Percentiles rank a stretch among this genome's conserved stretches.
phyloP scores from a whole-genome alignment of 2,888 invertebrate genomes.

The Catocala nupta region DNA sequence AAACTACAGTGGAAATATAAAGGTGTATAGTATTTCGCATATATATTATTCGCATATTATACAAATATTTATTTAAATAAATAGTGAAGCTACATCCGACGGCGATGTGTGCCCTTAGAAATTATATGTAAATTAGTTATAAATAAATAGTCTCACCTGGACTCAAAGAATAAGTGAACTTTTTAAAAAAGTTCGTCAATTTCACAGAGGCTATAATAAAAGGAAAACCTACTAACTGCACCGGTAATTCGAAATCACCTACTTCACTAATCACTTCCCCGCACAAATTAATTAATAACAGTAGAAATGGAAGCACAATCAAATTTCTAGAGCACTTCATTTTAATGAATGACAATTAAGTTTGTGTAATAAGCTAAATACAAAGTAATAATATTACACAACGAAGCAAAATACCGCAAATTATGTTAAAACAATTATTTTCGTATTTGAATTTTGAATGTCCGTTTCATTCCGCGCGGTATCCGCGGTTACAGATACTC shows the following conservation, averaged over 20 bases:
- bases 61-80: too few species aligned
- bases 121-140: background rate
- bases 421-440: conserved; percentile 7
- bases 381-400: background rate
- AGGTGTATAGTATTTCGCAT: too few species aligned
- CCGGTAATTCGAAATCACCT: conserved; percentile 87
- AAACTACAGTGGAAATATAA: too few species aligned
- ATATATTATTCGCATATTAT: too few species aligned
- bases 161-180: conserved; percentile 93
- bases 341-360: conserved; percentile 8
- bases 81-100: background rate
- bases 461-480: conserved; percentile 30
- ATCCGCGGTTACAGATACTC: conserved; percentile 33
- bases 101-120: background rate
- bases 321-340: conserved; percentile 36
- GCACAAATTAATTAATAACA: conserved; percentile 31
- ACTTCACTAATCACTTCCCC: conserved; percentile 32
- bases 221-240: conserved; percentile 94
- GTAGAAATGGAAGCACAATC: conserved; percentile 19
- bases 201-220: conserved; percentile 93
- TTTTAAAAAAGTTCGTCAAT: conserved; percentile 94
- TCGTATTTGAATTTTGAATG: conserved; percentile 37
- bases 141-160: conserved; percentile 88
- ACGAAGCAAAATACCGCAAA: background rate
- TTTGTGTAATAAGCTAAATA: background rate